Base-by-base conservation (phyloP, 2,113 vertebrate genomes). In the Dendropsophus ebraccatus region DNA sequence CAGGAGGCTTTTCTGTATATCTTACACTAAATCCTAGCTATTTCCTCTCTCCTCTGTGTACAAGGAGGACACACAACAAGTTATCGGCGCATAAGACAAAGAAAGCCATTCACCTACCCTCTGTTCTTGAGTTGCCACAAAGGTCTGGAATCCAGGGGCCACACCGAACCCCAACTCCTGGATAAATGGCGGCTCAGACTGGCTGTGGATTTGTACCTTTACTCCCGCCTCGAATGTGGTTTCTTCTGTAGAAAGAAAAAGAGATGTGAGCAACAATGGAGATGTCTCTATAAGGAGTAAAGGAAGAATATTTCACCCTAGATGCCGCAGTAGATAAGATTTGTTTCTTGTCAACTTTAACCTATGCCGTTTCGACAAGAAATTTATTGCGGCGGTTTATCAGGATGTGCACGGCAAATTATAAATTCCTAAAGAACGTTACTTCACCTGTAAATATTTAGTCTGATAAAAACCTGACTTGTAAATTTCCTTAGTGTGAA, bases 151-250 rank as follows among this genome's bases (percentile, higher is more conserved):
- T 30, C 98, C 98, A 0, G 98, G 98, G 2, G 98, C 97, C 81
- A 99, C 98, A 0, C 98, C 98, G 19, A 99, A 99, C 13, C 98
- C 98, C 84, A 99, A 93, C 89, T 99, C 97, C 72, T 99, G 97
- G 81, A 99, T 96, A 0, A 99, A 99, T 0, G 98, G 97, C 0
- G 98, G 98, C 92, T 99, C 98, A 0, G 96, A 95, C 89, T 99
- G 98, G 94, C 97, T 99, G 94, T 99, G 98, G 90, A 99, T 97
- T 94, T 99, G 98, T 85, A 99, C 98, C 88, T 98, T 96, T 85
- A 99, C 96, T 25, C 98, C 98, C 0, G 98, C 98, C 92, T 99
- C 98, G 1, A 99, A 99, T 0, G 98, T 97, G 0, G 97, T 99
- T 88, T 99, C 98, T 88, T 99, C 98, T 99, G 94, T 16, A 93